Base-by-base conservation (phyloP, 2,888 invertebrate genomes). In the Coleophora deauratella region DNA sequence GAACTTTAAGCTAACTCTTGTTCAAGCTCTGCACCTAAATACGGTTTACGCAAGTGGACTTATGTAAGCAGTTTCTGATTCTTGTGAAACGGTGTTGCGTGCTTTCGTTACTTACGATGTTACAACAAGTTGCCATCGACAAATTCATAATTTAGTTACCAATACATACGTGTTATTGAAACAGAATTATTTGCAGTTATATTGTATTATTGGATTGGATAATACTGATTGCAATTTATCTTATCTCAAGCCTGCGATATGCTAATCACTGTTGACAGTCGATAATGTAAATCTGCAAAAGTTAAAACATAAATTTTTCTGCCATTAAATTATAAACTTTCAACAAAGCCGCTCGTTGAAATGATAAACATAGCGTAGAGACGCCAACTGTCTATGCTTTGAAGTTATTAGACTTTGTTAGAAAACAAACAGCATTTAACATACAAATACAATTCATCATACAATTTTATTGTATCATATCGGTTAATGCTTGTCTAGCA, bases 31-130 rank as follows among this genome's bases (percentile, higher is more conserved):
- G 62, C 70, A 62, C 64, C 68, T 74, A 76, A 79, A 76, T 73
- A 62, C 63, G 52, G 64, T 72, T 81, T 79, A 72, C 79, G 80
- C 74, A 81, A 82, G 70, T 59, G 54, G 56, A 57, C 68, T 81
- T 82, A 82, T 76, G 74, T 82, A 85, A 85, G 72, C 66, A 65
- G 68, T 69, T 73, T 66, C 66, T 62, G 68, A 66, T 73, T 69
- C 72, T 81, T 81, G 74, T 71, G 81, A 76, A 81, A 80, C 70
- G 53, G 50, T 54, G 52, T 59, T 50, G 56, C 58, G 67, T 67
- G 74, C 73, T 79, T 81, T 76, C 70, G 65, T 68, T 66, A 59
- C 57, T 66, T 55, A 57, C 55, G 57, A 57, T 56, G 57, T 66
- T 70, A 67, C 66, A 68, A 60, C 59, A 54, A 59, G 49, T 54